Evolutionary conservation across 2,797 vertebrate species (phyloP), one percentile per base, ranked within the genome.

Genomic region (Notolabrus celidotus): DNA sequence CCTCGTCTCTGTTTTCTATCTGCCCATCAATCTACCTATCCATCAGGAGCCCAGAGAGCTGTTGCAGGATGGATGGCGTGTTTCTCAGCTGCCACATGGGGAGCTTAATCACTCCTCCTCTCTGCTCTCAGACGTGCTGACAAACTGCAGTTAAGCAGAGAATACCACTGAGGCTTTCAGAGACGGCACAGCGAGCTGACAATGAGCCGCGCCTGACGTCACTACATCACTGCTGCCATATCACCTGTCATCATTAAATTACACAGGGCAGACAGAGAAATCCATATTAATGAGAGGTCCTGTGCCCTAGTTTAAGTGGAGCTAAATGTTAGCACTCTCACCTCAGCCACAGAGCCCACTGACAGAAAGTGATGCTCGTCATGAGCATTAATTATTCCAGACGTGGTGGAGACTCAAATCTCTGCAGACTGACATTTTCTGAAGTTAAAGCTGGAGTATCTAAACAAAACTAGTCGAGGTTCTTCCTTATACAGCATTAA

Each of bases 171-270:
- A 87, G 87, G 58, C 61, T 72, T 63, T 63, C n/a, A 27, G 14
- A 58, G 85, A 45, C 81, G 54, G 68, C 65, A 54, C 74, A 16
- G 72, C 3, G 3, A 59, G 54, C 68, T n/a, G 71, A 80, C 74
- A 71, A 66, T n/a, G 75, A 79, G 85, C 62, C 1, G 36, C 15
- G 43, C 55, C 77, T 76, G 74, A 88, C 85, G 74, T 92, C 84
- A 79, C 82, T 31, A 69, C 77, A 69, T 82, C 85, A 57, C 67
- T n/a, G 68, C 59, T 11, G 41, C 82, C 71, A 65, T 83, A 89
- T 92, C 88, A 83, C 77, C 86, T 90, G 88, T 88, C 91, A 89
- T 90, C 78, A 84, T 90, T 92, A 88, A 86, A 89, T 92, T 89
- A 90, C 89, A 67, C 46, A 0, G 47, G 67, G 65, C 77, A 84